Base-by-base conservation (phyloP, 2,888 invertebrate genomes). In the Drosophila anomalata region DNA sequence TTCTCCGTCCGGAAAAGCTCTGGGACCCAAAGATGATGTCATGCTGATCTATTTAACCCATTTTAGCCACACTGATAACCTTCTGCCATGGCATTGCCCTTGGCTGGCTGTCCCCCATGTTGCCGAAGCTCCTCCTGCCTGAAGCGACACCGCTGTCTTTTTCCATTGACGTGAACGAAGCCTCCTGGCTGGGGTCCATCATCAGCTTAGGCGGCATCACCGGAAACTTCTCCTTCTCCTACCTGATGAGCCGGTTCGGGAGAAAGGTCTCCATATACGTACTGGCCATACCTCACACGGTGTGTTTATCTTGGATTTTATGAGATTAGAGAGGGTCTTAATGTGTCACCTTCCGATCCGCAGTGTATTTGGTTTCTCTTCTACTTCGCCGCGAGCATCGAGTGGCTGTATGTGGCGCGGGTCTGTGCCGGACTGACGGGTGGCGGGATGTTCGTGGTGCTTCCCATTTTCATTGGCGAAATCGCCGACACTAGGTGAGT, bases 391-490 rank as follows among this genome's bases (percentile, higher is more conserved):
- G 70, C 73, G 46, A 80, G 87, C 31, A 77, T 90, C 17, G 85
- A 86, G 57, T 85, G 84, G 74, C 73, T 92, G 0, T 92, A 90
- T 68, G 74, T 88, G n/a, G 90, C 90, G 4, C 78, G 92, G 11
- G 60, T 90, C 3, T 81, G 88, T 29, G 84, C 80, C 2, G 92
- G 92, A 5, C 26, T 89, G 14, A 88, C 90, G 2, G 92, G 92
- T 8, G 92, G 92, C 22, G 92, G 90, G 17, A 55, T 87, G 29
- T 90, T 82, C 33, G 72, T 90, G 6, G 83, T 88, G 0, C 57
- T 91, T 36, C 91, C 92, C 24, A 82, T 91, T 14, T 92, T 87
- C 48, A 86, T 92, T 11, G 85, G 91, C 1, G 92, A 92, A 85
- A 92, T 92, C 24, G 79, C 91, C 0, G 89, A 91, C 67, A 83